These are phyloP conservation scores for Bombus pyrosoma DNA, from an alignment of 1,140 invertebrate species.

Conservation along the genomic window DNA sequence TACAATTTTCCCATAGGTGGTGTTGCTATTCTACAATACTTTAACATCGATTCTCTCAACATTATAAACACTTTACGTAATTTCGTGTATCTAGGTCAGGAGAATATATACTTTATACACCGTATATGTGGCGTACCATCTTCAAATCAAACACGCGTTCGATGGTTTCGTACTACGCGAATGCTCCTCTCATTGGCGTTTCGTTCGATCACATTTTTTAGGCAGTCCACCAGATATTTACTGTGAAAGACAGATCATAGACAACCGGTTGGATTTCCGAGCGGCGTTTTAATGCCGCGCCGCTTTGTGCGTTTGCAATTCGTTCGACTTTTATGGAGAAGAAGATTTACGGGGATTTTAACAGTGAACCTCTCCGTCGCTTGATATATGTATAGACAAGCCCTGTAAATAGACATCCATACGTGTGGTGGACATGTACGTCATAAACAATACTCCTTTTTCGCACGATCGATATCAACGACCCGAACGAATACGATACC, in stretches of 20 bases:
- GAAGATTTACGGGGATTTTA: conserved; percentile 72
- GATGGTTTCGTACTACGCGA: background rate
- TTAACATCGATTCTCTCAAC: too few relatives aligned
- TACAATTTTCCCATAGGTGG: too few relatives aligned
- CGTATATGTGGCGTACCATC: too few relatives aligned
- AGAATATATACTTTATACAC: too few relatives aligned
- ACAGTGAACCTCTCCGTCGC: conserved; percentile 47
- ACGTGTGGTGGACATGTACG: conserved; percentile 31
- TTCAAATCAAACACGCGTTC: too few relatives aligned
- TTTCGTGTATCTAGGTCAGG: too few relatives aligned
- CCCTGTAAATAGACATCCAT: conserved; percentile 18
- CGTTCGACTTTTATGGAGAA: conserved; percentile 72
- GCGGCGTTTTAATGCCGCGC: conserved; percentile 61
- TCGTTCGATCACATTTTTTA: background rate
- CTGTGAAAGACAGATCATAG: conserved; percentile 6
- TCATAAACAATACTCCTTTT: conserved; percentile 70
- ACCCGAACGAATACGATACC: background rate
- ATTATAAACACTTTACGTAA: too few relatives aligned
- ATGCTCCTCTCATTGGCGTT: background rate
- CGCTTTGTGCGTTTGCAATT: conserved; percentile 59
- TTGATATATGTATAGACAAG: background rate
- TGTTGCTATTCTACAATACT: too few relatives aligned
- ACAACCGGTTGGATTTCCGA: conserved; percentile 55
- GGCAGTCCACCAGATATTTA: background rate
- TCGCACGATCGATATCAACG: conserved; percentile 47